A percentile compares a stretch with the other conserved stretches of the same genome.
Evolutionary conservation across 2,888 invertebrate genomes (phyloP).

Genomic region (Nycteola revayana): DNA sequence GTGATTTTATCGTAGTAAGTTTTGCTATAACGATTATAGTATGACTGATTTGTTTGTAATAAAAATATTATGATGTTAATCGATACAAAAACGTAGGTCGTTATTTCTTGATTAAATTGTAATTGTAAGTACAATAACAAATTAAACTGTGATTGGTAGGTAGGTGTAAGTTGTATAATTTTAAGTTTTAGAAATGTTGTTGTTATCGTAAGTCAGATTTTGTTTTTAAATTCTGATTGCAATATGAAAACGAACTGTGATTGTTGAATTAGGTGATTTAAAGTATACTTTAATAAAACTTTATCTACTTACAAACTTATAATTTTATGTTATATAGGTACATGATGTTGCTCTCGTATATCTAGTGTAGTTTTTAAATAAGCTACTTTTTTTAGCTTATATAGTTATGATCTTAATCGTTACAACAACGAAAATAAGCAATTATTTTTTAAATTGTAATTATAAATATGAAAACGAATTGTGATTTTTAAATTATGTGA

Average conservation of each 20-base stretch:
- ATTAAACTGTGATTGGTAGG: conserved; percentile 16
- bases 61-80: conserved; percentile 14
- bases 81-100: conserved; percentile 14
- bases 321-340: conserved; percentile 16
- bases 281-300: conserved; percentile 14
- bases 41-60: conserved; percentile 14
- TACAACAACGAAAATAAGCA: conserved; percentile 17
- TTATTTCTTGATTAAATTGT: conserved; percentile 14
- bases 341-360: conserved; percentile 17
- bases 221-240: conserved; percentile 15
- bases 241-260: conserved; percentile 15
- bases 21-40: conserved; percentile 14
- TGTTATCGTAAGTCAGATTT: conserved; percentile 15
- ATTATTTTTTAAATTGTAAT: conserved; percentile 14
- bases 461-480: conserved; percentile 14
- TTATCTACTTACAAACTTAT: conserved; percentile 12
- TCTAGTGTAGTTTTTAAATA: conserved; percentile 16
- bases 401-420: conserved; percentile 17
- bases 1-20: conserved; percentile 13
- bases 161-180: conserved; percentile 16
- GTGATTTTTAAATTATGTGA: conserved; percentile 14
- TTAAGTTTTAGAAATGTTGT: conserved; percentile 15
- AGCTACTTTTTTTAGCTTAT: conserved; percentile 16
- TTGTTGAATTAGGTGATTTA: conserved; percentile 15
- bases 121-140: conserved; percentile 13